Percentiles rank a stretch among this genome's conserved stretches.
Evolutionary conservation across 2,113 vertebrate species (phyloP).

Genomic region (Chaenocephalus aceratus): DNA sequence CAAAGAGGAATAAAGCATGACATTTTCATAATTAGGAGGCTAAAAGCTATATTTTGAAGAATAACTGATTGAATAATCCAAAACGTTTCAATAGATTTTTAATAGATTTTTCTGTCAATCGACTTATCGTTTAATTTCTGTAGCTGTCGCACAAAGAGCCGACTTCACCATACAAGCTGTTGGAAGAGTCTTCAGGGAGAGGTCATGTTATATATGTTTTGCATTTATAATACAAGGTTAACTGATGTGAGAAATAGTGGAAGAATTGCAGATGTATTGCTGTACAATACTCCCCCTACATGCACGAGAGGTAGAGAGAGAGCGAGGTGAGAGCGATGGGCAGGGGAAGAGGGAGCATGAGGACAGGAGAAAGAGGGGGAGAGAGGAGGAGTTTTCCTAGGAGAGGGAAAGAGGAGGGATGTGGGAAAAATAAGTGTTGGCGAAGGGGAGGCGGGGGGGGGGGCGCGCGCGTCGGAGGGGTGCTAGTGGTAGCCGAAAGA

Average conservation of each 20-base stretch:
- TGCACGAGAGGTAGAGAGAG: slow-evolving; percentile 1
- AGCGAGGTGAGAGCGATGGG: slow-evolving; percentile 25
- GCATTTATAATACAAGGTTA: slow-evolving; percentile 24
- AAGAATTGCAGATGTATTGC: slow-evolving; percentile 23
- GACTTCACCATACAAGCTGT: background rate
- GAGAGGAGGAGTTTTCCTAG: slow-evolving; percentile 52
- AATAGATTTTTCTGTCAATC: too few relatives aligned
- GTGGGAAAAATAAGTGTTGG: slow-evolving; percentile 67
- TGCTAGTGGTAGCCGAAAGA: slow-evolving; percentile 46
- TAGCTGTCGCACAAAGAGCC: background rate
- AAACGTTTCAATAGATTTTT: too few relatives aligned
- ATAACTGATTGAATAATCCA: too few relatives aligned
- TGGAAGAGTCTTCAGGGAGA: background rate
- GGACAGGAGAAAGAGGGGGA: slow-evolving; percentile 34
- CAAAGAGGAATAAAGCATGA: too few relatives aligned
- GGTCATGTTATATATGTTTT: slow-evolving; percentile 3
- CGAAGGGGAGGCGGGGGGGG: background rate
- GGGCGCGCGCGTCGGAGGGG: background rate
- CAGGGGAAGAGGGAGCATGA: slow-evolving; percentile 54
- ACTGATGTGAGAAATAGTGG: background rate
- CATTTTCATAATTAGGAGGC: too few relatives aligned
- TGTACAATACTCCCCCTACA: slow-evolving; percentile 21
- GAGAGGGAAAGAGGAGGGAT: slow-evolving; percentile 60
- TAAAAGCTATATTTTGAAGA: too few relatives aligned
- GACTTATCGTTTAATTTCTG: too few relatives aligned